Percentiles rank a stretch among this genome's conserved stretches.
phyloP scores from a whole-genome alignment of 2,113 vertebrate genomes.

The Cyprinodon brontotheroides region DNA sequence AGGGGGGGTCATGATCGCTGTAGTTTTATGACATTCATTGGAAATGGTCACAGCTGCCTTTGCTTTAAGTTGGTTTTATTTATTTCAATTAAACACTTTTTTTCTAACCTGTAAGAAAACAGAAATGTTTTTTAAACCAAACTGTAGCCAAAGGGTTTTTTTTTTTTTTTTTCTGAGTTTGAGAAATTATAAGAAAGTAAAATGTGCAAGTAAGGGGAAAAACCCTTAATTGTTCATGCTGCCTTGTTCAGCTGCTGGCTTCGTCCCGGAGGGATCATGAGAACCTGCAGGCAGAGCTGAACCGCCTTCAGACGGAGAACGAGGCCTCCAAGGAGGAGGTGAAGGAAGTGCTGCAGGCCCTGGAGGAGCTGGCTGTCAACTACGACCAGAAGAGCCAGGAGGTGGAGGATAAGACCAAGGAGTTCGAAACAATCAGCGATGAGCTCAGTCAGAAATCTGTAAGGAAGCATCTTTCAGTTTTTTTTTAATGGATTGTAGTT shows the following conservation, averaged over 20 bases:
- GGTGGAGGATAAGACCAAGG: conserved; percentile 96
- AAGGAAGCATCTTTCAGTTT: conserved; percentile 27
- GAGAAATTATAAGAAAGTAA: neutral
- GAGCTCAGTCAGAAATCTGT: conserved; percentile 98
- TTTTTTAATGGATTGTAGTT: too few species aligned
- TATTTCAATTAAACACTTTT: neutral
- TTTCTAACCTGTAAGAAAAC: neutral
- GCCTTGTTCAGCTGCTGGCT: conserved; percentile 82
- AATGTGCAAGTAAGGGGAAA: neutral
- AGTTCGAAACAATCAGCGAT: conserved; percentile 93
- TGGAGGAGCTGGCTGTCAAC: conserved; percentile 97
- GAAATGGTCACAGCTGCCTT: neutral
- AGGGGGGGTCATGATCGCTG: neutral
- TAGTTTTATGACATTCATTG: neutral
- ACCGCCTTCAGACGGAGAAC: conserved; percentile 96
- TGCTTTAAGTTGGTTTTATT: neutral
- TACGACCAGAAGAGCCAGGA: conserved; percentile 99
- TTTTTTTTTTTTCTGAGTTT: neutral
- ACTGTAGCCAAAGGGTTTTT: neutral
- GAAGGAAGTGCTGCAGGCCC: conserved; percentile 95
- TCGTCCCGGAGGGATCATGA: conserved; percentile 94
- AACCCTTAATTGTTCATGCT: neutral
- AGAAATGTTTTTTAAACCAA: neutral
- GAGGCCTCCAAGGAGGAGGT: conserved; percentile 98
- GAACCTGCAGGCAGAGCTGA: conserved; percentile 92